Evolutionary conservation across 2,888 invertebrate species (phyloP).

Genomic region (Melanophora roralis): DNA sequence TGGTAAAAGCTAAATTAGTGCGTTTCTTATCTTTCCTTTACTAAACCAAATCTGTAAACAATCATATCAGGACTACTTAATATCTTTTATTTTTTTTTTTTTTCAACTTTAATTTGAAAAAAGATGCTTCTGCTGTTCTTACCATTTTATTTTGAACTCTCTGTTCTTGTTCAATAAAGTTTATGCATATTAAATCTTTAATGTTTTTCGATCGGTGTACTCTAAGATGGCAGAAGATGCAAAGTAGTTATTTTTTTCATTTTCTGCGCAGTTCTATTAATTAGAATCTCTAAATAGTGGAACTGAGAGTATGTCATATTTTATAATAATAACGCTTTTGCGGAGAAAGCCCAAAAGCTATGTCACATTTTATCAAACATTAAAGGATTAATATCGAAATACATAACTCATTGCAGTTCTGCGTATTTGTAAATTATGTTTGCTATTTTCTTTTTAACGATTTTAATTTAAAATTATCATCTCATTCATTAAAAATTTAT

Average conservation of each 20-base stretch:
- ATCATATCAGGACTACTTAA: conserved; percentile 34
- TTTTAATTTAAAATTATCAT: background rate
- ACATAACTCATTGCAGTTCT: conserved; percentile 7
- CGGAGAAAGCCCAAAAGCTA: conserved; percentile 25
- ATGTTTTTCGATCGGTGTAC: conserved; percentile 31
- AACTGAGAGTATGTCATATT: conserved; percentile 22
- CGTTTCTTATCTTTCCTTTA: conserved; percentile 63
- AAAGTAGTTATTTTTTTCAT: conserved; percentile 25
- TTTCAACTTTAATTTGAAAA: conserved; percentile 45
- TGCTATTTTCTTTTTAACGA: conserved; percentile 37
- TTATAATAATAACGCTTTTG: conserved; percentile 8
- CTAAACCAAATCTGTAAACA: conserved; percentile 36
- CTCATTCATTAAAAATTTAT: background rate
- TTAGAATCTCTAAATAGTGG: background rate
- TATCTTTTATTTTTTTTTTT: no score
- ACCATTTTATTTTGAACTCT: background rate
- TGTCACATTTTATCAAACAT: conserved; percentile 29
- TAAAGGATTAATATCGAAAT: conserved; percentile 36
- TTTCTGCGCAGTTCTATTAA: conserved; percentile 16
- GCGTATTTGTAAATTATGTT: conserved; percentile 54
- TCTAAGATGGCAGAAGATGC: conserved; percentile 35
- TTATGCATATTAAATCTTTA: conserved; percentile 35
- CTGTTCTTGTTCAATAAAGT: background rate
- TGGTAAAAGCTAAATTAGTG: conserved; percentile 76
- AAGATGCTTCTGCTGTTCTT: conserved; percentile 42